Evolutionary conservation across 30 jellyfish, hydroid and myxozoan genomes (phyloP).

Genomic region (Rhopilema esculentum): DNA sequence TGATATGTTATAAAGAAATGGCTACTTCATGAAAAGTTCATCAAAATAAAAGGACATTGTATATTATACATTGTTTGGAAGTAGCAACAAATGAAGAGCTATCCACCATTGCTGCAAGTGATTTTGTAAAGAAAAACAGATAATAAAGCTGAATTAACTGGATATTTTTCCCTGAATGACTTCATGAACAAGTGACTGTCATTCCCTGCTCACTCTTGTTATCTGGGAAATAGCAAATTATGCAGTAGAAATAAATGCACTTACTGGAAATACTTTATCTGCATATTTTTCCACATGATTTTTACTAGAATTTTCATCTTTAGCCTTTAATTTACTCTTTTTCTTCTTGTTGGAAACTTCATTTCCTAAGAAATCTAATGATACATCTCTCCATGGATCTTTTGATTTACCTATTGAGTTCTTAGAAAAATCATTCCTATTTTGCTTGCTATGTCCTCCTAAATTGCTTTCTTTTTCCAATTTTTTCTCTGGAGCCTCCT

Average conservation of each 20-base stretch:
- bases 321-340: neutral
- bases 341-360: constrained; percentile 2
- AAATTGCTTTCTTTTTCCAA: neutral
- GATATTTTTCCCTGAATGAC: no score
- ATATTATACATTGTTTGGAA: no score
- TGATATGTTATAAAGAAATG: no score
- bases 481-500: neutral
- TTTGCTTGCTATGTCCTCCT: neutral
- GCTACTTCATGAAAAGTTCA: no score
- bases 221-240: no score
- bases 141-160: no score
- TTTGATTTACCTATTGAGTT: neutral
- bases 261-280: neutral
- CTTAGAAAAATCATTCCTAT: neutral
- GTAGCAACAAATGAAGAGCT: no score
- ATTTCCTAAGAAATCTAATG: constrained; percentile 38
- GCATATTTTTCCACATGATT: neutral
- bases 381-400: constrained; percentile 69
- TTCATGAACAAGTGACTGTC: no score
- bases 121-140: no score
- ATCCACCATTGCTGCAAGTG: no score
- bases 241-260: neutral
- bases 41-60: no score
- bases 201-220: no score
- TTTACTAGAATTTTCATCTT: constrained; percentile 1